These are phyloP conservation scores for Linnaemya vulpina DNA, from an alignment of 2,888 invertebrate species.

Conservation along the genomic window DNA sequence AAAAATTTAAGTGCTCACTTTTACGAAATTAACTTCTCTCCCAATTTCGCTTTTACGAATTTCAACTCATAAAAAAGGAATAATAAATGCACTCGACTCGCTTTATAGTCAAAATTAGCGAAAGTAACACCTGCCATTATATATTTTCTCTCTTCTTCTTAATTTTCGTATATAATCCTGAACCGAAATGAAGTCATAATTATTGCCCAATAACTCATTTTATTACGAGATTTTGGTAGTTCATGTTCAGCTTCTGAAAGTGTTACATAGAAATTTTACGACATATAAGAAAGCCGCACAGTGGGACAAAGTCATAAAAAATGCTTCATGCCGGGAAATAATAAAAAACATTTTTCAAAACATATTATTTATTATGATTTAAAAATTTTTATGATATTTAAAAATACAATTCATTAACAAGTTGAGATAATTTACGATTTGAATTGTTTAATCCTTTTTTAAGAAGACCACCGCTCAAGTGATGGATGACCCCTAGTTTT, in stretches of 20 bases:
- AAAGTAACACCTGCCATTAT: conserved; percentile 46
- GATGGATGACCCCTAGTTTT: no score
- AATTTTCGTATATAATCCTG: background rate
- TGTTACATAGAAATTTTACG: background rate
- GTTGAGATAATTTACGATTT: no score
- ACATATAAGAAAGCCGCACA: background rate
- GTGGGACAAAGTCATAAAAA: background rate
- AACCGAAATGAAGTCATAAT: background rate
- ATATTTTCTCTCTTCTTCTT: background rate
- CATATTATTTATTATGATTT: no score
- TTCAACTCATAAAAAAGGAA: conserved; percentile 14
- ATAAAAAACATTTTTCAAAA: no score
- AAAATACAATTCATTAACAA: no score
- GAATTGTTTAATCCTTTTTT: no score
- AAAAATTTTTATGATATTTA: no score
- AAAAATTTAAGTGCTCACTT: background rate
- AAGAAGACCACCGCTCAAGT: no score
- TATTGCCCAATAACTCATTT: background rate
- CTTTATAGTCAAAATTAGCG: conserved; percentile 19
- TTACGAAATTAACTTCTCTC: conserved; percentile 2
- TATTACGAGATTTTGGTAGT: background rate
- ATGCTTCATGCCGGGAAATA: background rate
- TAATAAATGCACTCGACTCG: conserved; percentile 30
- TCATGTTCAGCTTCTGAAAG: background rate
- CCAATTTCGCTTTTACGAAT: background rate